Conservation (phyloP, 2,797 vertebrate genomes). For the Nyctalus aviator region DNA sequence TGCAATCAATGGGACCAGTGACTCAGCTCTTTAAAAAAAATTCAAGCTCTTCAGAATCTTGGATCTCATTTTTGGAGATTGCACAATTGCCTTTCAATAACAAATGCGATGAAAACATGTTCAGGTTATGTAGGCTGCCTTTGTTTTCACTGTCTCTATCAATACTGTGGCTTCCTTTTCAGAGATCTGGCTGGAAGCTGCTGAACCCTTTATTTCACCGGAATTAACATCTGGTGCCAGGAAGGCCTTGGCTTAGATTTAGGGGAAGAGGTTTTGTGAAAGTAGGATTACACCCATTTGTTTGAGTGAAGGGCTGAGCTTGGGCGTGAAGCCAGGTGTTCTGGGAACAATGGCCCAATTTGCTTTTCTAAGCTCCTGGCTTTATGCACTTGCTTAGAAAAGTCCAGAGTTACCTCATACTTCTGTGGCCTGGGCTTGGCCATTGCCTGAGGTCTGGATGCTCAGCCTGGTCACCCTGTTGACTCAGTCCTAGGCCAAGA, state of each 20-base stretch:
- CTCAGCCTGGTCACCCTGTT: not conserved
- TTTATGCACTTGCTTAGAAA: slow-evolving; percentile 34
- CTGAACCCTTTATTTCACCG: slow-evolving; percentile 2
- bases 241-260: not conserved
- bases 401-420: not conserved
- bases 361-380: not conserved
- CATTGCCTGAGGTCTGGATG: not conserved
- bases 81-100: slow-evolving; percentile 54
- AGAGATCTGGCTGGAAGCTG: not conserved
- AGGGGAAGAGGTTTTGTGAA: not conserved
- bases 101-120: slow-evolving; percentile 52
- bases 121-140: slow-evolving; percentile 52
- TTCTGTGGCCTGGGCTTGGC: not conserved
- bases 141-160: slow-evolving; percentile 45
- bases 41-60: slow-evolving; percentile 48
- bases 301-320: not conserved
- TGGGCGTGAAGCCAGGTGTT: not conserved
- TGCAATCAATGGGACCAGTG: slow-evolving; percentile 24
- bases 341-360: not conserved
- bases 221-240: not conserved
- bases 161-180: slow-evolving; percentile 5
- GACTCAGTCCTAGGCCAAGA: not conserved
- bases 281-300: not conserved
- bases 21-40: slow-evolving; percentile 48
- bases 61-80: slow-evolving; percentile 63